Evolutionary conservation across 2,888 invertebrate genomes (phyloP).

Genomic region (Philopedon plagiatum): DNA sequence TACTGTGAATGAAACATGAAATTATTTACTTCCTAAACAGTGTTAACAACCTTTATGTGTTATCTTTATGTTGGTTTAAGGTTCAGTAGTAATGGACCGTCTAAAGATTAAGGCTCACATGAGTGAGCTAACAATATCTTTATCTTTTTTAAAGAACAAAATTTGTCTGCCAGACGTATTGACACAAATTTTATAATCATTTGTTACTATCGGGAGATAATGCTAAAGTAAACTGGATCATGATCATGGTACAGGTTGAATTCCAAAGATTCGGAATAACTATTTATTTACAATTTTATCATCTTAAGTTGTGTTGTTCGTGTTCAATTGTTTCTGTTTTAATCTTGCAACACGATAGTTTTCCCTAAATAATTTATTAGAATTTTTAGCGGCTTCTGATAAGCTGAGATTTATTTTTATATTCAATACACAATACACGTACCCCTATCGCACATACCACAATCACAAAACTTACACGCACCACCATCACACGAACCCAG

Average conservation of each 20-base stretch:
- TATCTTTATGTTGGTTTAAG: constrained; percentile 6
- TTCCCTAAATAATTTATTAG: background rate
- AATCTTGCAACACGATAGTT: too few relatives aligned
- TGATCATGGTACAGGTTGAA: background rate
- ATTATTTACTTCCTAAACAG: background rate
- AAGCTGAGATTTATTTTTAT: too few relatives aligned
- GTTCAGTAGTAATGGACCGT: background rate
- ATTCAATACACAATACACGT: too few relatives aligned
- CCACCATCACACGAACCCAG: too few relatives aligned
- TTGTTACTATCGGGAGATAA: background rate
- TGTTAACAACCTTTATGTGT: background rate
- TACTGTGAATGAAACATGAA: background rate
- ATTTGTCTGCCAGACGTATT: background rate
- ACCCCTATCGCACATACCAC: too few relatives aligned
- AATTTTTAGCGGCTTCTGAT: too few relatives aligned
- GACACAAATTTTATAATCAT: background rate
- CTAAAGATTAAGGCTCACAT: background rate
- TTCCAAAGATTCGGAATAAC: background rate
- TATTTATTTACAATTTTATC: background rate
- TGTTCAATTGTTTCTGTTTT: background rate
- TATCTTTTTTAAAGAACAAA: too few relatives aligned
- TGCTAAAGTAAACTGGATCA: background rate
- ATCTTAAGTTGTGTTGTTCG: too few relatives aligned
- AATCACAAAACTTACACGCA: too few relatives aligned
- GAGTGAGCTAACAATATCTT: background rate